Conservation (phyloP, 2,888 invertebrate genomes). For the Fissipunctia ypsillon region DNA sequence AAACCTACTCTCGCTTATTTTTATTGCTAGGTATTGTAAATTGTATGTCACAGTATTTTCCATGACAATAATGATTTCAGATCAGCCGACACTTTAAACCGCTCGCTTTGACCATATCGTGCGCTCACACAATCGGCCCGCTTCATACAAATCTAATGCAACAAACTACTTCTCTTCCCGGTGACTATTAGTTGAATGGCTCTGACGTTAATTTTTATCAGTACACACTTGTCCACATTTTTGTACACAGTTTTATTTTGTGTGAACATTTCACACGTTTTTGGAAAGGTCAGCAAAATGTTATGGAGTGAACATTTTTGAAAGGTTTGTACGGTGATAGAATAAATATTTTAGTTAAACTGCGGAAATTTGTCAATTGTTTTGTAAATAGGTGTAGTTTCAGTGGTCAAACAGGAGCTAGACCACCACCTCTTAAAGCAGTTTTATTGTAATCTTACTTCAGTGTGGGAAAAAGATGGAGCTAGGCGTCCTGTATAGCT, state of each 20-base stretch:
- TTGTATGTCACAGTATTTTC: not conserved
- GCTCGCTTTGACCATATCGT: constrained; percentile 28
- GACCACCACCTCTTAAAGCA: no score
- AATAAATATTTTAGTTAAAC: not conserved
- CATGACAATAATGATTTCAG: not conserved
- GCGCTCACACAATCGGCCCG: constrained; percentile 34
- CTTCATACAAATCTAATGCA: constrained; percentile 71
- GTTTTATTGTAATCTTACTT: no score
- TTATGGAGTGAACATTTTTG: constrained; percentile 13
- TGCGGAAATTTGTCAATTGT: no score
- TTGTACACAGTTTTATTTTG: constrained; percentile 31
- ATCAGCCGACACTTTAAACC: not conserved
- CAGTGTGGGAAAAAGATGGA: no score
- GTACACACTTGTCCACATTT: constrained; percentile 48
- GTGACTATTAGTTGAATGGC: constrained; percentile 72
- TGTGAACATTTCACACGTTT: constrained; percentile 22
- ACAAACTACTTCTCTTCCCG: constrained; percentile 73
- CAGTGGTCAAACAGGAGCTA: no score
- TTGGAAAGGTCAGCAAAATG: constrained; percentile 13
- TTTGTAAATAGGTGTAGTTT: no score
- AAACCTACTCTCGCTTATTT: not conserved
- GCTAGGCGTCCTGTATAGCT: no score
- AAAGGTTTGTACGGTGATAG: not conserved
- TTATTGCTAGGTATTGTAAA: not conserved
- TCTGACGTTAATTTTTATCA: constrained; percentile 72